Conservation (phyloP, 1,140 invertebrate genomes). For the Nasonia longicornis region DNA sequence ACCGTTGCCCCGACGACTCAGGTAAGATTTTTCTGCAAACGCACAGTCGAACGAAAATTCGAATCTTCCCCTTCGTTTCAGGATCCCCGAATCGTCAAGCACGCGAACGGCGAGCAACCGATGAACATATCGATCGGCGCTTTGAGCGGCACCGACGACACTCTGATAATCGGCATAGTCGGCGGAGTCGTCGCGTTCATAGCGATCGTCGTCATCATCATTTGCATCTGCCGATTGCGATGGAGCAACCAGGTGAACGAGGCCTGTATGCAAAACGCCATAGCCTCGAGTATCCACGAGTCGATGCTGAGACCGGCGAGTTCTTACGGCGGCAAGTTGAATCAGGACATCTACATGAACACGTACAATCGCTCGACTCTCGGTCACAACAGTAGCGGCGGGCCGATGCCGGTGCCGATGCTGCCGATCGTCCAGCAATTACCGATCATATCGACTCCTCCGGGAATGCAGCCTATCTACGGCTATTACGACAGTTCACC, state of each 20-base stretch:
- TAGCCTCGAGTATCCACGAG: conserved; percentile 64
- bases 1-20: conserved; percentile 77
- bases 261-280: conserved; percentile 58
- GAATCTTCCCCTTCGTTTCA: background rate
- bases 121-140: conserved; percentile 64
- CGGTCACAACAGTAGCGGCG: conserved; percentile 53
- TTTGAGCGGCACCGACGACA: conserved; percentile 83
- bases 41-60: background rate
- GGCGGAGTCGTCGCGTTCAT: conserved; percentile 92
- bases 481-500: conserved; percentile 63
- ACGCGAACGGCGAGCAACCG: conserved; percentile 69
- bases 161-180: conserved; percentile 91
- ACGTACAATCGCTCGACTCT: conserved; percentile 65
- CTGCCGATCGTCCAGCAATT: conserved; percentile 61
- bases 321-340: conserved; percentile 63
- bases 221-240: conserved; percentile 82
- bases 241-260: conserved; percentile 61
- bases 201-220: conserved; percentile 86
- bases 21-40: conserved; percentile 33
- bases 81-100: conserved; percentile 67
- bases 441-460: conserved; percentile 55
- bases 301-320: conserved; percentile 64
- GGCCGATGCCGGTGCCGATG: conserved; percentile 59
- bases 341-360: conserved; percentile 63
- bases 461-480: conserved; percentile 61